Conservation (phyloP, 1,140 invertebrate species). For the Platyscapa corneri region DNA sequence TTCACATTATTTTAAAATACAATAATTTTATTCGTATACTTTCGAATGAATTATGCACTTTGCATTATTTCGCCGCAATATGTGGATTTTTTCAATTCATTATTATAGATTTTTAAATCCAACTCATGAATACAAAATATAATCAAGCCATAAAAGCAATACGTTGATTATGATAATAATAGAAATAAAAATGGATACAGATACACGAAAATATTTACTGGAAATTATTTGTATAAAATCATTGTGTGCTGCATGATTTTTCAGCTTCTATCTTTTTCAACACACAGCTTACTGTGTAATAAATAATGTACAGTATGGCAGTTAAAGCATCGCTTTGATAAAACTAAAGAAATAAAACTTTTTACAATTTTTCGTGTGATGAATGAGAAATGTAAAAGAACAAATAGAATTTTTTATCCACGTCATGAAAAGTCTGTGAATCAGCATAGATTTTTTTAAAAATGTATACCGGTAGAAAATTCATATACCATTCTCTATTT, state of each 20-base stretch:
- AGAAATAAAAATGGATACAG: background rate
- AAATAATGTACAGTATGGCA: background rate
- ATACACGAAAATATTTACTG: background rate
- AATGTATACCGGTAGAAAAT: background rate
- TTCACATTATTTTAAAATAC: too few relatives aligned
- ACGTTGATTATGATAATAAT: too few relatives aligned
- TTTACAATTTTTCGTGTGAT: background rate
- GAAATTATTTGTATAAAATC: background rate
- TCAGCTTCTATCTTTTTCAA: background rate
- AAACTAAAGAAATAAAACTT: constrained; percentile 18
- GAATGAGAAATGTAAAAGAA: constrained; percentile 8
- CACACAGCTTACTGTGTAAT: background rate
- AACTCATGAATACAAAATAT: too few relatives aligned
- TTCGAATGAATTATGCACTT: too few relatives aligned
- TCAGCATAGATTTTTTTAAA: background rate
- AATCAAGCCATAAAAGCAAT: too few relatives aligned
- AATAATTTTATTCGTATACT: too few relatives aligned
- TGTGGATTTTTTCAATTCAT: too few relatives aligned
- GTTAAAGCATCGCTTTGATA: constrained; percentile 2
- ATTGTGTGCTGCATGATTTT: background rate
- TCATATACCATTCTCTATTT: background rate
- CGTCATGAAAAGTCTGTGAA: background rate
- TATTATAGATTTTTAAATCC: too few relatives aligned
- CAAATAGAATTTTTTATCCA: background rate
- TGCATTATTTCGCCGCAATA: too few relatives aligned